Conservation (phyloP, 2,888 invertebrate species). For the Drosophila mettleri region DNA sequence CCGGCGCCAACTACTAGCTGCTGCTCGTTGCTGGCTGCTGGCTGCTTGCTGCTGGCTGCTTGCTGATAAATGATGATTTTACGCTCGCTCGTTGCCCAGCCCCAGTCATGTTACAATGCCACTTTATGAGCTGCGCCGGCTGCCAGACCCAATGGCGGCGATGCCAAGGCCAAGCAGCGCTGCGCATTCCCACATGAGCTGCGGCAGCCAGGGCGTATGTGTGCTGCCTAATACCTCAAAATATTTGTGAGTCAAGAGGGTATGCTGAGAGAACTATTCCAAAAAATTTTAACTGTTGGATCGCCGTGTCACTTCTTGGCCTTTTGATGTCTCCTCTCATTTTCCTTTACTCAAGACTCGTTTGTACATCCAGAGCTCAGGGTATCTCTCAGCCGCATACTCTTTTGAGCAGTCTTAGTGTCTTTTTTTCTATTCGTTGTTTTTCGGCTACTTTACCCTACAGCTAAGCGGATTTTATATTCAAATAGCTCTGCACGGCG, state of each 20-base stretch:
- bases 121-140: conserved; percentile 67
- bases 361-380: not conserved
- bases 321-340: not conserved
- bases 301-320: no score
- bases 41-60: conserved; percentile 24
- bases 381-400: not conserved
- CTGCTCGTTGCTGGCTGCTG: conserved; percentile 28
- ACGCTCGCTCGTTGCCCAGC: conserved; percentile 55
- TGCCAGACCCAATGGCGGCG: conserved; percentile 52
- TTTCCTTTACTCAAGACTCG: not conserved
- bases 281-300: no score
- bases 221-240: conserved; percentile 17
- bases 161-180: conserved; percentile 48
- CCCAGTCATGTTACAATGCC: conserved; percentile 60
- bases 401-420: not conserved
- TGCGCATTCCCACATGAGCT: conserved; percentile 20
- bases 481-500: conserved; percentile 51
- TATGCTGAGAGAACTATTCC: no score
- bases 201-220: conserved; percentile 42
- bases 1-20: conserved; percentile 66
- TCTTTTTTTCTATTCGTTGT: conserved; percentile 11
- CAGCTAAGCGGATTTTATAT: conserved; percentile 73
- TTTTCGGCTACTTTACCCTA: conserved; percentile 44
- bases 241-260: not conserved
- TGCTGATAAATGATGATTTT: conserved; percentile 74